Evolutionary conservation across 1,140 invertebrate species (phyloP).

Genomic region (Mizuhopecten yessoensis): DNA sequence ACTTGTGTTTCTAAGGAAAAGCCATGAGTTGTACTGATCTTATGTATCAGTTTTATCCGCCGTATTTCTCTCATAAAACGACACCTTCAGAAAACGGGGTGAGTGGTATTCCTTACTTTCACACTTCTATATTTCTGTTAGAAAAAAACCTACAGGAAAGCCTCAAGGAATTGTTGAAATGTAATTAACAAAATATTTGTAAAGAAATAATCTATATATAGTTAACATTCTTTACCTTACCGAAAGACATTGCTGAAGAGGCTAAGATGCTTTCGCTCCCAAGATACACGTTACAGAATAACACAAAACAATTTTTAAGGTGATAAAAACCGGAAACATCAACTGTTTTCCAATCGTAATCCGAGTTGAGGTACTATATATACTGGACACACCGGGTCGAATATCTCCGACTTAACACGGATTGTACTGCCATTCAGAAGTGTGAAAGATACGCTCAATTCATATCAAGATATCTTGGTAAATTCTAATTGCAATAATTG

Average conservation of each 20-base stretch:
- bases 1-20: neutral
- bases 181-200: conserved; percentile 35
- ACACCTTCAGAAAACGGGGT: conserved; percentile 3
- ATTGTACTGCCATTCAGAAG: neutral
- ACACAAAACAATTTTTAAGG: neutral
- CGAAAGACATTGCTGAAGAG: conserved; percentile 37
- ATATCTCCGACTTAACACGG: neutral
- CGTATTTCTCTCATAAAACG: conserved; percentile 40
- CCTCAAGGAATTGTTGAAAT: conserved; percentile 18
- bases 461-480: neutral
- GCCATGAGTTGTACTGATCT: conserved; percentile 53
- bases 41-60: conserved; percentile 55
- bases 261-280: neutral
- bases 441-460: neutral
- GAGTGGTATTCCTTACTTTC: neutral
- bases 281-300: conserved; percentile 12
- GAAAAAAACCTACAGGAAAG: neutral
- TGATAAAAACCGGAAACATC: conserved; percentile 2
- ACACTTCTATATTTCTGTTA: neutral
- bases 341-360: conserved; percentile 12
- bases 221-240: conserved; percentile 27
- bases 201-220: neutral
- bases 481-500: neutral
- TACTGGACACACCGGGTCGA: neutral
- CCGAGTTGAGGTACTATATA: neutral